phyloP scores from a whole-genome alignment of 2,888 invertebrate genomes.

The Polietes domitor region DNA sequence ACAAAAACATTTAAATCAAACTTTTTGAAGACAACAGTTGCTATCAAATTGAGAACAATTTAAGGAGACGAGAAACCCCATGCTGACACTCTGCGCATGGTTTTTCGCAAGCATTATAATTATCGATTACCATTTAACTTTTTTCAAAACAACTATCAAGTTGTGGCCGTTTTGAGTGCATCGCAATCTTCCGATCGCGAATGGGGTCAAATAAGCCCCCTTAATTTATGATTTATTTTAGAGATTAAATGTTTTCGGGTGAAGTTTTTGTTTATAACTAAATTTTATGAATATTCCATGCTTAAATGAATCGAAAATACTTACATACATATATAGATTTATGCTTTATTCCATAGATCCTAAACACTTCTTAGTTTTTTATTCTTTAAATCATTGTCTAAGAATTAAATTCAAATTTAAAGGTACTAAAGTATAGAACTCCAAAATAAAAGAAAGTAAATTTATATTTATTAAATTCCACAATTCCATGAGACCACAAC shows the following conservation, averaged over 20 bases:
- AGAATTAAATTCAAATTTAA: neutral
- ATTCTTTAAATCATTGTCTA: too few relatives aligned
- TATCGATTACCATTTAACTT: too few relatives aligned
- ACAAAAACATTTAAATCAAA: slow-evolving; percentile 64
- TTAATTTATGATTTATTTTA: neutral
- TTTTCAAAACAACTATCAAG: too few relatives aligned
- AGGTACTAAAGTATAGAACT: neutral
- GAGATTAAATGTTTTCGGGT: neutral
- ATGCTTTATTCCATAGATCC: neutral
- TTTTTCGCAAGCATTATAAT: too few relatives aligned
- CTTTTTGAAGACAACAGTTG: too few relatives aligned
- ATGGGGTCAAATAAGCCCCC: too few relatives aligned
- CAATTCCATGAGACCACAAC: neutral
- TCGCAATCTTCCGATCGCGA: too few relatives aligned
- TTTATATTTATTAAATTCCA: neutral
- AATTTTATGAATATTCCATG: neutral
- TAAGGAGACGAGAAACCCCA: too few relatives aligned
- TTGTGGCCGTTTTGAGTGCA: too few relatives aligned
- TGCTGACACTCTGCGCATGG: too few relatives aligned
- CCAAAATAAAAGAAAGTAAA: neutral
- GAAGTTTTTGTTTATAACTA: neutral
- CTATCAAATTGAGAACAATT: too few relatives aligned
- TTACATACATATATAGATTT: neutral
- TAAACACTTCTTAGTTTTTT: neutral
- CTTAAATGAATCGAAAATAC: neutral